Evolutionary conservation across 2,888 invertebrate genomes (phyloP).

Genomic region (Eristalis pertinax): DNA sequence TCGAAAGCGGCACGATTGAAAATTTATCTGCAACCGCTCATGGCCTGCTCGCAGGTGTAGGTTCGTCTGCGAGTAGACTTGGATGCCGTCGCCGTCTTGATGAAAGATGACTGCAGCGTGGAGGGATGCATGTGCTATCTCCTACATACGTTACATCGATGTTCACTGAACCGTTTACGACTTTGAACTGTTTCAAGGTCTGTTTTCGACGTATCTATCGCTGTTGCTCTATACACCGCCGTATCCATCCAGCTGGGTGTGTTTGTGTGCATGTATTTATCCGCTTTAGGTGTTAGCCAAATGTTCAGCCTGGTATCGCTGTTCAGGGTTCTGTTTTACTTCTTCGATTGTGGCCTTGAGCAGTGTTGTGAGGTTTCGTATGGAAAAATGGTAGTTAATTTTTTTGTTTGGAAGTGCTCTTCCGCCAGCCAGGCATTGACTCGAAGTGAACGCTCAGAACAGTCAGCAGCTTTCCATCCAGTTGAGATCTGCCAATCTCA

Average conservation of each 20-base stretch:
- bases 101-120: constrained; percentile 37
- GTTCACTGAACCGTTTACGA: constrained; percentile 81
- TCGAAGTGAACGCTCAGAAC: neutral
- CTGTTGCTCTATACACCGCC: neutral
- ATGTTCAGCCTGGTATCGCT: too few relatives aligned
- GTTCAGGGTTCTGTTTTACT: neutral
- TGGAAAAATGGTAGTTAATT: neutral
- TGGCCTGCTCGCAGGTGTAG: constrained; percentile 40
- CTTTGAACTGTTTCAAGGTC: constrained; percentile 82
- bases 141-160: constrained; percentile 74
- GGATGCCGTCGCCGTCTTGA: constrained; percentile 36
- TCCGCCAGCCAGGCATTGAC: neutral
- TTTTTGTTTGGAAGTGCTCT: neutral
- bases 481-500: neutral
- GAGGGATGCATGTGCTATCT: constrained; percentile 61
- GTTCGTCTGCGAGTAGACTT: neutral
- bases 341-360: neutral
- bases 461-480: neutral
- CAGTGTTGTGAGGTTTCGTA: neutral
- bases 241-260: neutral
- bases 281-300: neutral
- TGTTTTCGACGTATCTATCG: constrained; percentile 59
- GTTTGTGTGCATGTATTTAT: neutral
- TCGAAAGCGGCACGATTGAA: constrained; percentile 25
- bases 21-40: constrained; percentile 27